Conservation (phyloP, 2,113 vertebrate species). For the Bothrops jararaca region DNA sequence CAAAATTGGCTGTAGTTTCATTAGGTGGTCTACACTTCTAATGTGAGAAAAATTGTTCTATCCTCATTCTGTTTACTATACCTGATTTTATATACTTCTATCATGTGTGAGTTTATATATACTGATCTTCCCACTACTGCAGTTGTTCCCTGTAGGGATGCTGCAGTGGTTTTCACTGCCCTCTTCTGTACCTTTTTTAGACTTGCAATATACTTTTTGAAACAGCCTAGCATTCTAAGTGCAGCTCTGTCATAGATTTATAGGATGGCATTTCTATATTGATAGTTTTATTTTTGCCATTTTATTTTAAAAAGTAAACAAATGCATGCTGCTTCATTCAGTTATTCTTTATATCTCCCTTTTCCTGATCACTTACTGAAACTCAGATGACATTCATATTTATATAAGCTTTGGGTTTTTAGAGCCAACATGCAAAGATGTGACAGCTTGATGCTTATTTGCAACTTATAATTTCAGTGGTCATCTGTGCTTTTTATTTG, state of each 20-base stretch:
- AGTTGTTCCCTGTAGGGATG: neutral
- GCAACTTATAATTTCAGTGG: neutral
- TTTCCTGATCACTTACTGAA: neutral
- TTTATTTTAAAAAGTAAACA: neutral
- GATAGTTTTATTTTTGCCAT: neutral
- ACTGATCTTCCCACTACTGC: neutral
- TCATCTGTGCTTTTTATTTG: neutral
- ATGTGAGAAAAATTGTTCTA: neutral
- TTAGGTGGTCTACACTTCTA: neutral
- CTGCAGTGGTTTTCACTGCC: neutral
- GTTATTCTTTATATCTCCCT: neutral
- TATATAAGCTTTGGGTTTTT: neutral
- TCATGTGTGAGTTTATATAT: neutral
- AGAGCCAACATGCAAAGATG: neutral
- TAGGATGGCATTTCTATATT: neutral
- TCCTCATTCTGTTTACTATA: neutral
- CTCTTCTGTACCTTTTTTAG: neutral
- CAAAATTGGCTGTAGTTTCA: neutral
- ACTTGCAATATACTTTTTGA: neutral
- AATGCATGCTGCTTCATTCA: neutral
- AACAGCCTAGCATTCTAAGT: neutral
- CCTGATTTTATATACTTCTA: neutral
- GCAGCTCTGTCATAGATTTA: neutral
- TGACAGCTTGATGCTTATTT: neutral
- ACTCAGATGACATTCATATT: neutral